A percentile compares a stretch with the other conserved stretches of the same genome.
Evolutionary conservation across 2,113 vertebrate genomes (phyloP).

Genomic region (Ptilorrhoa leucosticta): DNA sequence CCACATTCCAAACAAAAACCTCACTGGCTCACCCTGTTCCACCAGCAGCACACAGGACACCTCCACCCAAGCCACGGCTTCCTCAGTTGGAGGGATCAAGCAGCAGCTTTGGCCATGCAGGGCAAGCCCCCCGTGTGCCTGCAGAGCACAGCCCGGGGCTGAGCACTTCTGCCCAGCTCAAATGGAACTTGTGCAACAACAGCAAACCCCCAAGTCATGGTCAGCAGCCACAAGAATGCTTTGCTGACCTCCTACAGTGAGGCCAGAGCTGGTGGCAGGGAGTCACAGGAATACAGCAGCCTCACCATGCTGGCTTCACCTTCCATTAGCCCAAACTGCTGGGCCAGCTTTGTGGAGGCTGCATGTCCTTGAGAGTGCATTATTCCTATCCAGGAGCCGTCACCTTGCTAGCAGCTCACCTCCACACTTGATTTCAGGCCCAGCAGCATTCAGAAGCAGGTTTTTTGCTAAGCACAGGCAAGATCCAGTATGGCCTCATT

Average conservation of each 20-base stretch:
- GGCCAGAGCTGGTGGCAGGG: neutral
- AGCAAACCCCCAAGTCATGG: neutral
- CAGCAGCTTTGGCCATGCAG: neutral
- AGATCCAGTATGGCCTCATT: neutral
- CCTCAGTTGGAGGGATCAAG: neutral
- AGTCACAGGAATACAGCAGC: neutral
- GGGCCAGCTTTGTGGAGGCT: neutral
- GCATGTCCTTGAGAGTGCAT: neutral
- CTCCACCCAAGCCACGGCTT: neutral
- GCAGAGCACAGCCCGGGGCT: neutral
- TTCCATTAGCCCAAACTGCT: neutral
- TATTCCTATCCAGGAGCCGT: neutral
- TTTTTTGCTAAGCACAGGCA: neutral
- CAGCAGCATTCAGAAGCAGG: neutral
- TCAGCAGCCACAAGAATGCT: neutral
- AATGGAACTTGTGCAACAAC: neutral
- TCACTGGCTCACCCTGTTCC: neutral
- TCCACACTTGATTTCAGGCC: neutral
- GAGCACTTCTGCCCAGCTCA: neutral
- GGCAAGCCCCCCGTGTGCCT: neutral
- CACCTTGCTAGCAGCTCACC: neutral
- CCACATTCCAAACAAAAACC: neutral
- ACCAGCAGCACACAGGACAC: neutral
- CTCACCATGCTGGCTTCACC: neutral
- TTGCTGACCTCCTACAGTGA: neutral